Evolutionary conservation across 2,888 invertebrate genomes (phyloP).

Genomic region (Choreutis nemorana): DNA sequence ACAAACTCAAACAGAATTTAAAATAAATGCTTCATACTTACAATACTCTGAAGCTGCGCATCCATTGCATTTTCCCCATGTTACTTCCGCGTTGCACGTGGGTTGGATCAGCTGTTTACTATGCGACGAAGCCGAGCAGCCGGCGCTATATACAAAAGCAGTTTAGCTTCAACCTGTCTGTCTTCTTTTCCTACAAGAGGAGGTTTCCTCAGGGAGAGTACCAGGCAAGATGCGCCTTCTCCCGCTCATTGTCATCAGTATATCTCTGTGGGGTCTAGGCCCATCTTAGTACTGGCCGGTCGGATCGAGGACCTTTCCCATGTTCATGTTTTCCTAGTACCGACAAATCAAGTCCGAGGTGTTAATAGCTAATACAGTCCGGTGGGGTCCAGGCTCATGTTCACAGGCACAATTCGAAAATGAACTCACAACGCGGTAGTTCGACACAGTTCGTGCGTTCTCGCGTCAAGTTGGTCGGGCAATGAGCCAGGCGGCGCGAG

Average conservation of each 20-base stretch:
- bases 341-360: too few relatives aligned
- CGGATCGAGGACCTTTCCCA: constrained; percentile 51
- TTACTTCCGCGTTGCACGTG: constrained; percentile 46
- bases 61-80: too few relatives aligned
- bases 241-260: constrained; percentile 43
- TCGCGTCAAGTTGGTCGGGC: constrained; percentile 38
- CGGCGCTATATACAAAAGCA: too few relatives aligned
- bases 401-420: constrained; percentile 36
- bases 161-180: too few relatives aligned
- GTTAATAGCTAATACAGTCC: constrained; percentile 56
- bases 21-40: too few relatives aligned
- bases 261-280: constrained; percentile 55
- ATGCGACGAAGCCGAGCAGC: constrained; percentile 43
- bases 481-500: constrained; percentile 37
- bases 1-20: too few relatives aligned
- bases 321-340: constrained; percentile 18
- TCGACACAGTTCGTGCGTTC: constrained; percentile 31
- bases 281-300: constrained; percentile 49
- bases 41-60: too few relatives aligned
- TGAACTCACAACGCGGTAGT: constrained; percentile 36
- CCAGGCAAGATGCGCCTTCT: constrained; percentile 49
- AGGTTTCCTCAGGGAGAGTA: constrained; percentile 53
- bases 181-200: constrained; percentile 58
- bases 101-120: constrained; percentile 54
- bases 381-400: constrained; percentile 56